Base-by-base conservation (phyloP, 2,888 invertebrate species). In the Pristionchus fissidentatus region DNA sequence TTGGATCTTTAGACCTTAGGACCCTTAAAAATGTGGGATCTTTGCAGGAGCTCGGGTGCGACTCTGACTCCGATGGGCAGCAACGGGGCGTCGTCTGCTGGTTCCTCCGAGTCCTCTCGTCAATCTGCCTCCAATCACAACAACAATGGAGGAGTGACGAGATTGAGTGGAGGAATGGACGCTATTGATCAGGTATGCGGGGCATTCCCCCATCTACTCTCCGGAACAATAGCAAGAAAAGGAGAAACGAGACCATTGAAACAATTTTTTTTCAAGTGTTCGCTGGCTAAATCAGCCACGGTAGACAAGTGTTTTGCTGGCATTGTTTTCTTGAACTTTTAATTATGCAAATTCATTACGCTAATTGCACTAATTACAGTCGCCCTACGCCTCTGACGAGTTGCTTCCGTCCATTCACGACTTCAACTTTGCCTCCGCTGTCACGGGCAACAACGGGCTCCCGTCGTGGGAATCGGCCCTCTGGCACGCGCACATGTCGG, bases 341-440 rank as follows among this genome's bases (percentile, higher is more conserved):
- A n/a, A n/a, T n/a, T n/a, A n/a, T n/a, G n/a, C n/a, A n/a, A n/a
- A n/a, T n/a, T n/a, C 55, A 46, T 55, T 22, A 38, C 43, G 22
- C 41, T 41, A 43, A 13, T 32, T 73, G 5, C 70, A 19, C 8
- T n/a, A 3, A 5, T 29, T 55, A 3, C 66, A 60, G 60, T 26
- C 75, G 3, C 49, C 49, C 49, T 22, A 57, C 46, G 29, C 43
- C 22, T 41, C 60, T n/a, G 83, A 62, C 41, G 86, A 86, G 49
- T 55, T 86, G 41, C 80, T 84, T 3, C 86, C 86, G 15, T 85
- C 86, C 32, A 85, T 85, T 70, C 41, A 81, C 81, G 86, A 86
- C 70, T 86, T 85, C 78, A 49, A 62, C 38, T 84, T 84, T 60
- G 82, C 80, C 29, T 19, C 85, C 22, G 86, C 86, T 8, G 26